phyloP scores from a whole-genome alignment of 1,140 invertebrate genomes.

The Lepidurus packardi region DNA sequence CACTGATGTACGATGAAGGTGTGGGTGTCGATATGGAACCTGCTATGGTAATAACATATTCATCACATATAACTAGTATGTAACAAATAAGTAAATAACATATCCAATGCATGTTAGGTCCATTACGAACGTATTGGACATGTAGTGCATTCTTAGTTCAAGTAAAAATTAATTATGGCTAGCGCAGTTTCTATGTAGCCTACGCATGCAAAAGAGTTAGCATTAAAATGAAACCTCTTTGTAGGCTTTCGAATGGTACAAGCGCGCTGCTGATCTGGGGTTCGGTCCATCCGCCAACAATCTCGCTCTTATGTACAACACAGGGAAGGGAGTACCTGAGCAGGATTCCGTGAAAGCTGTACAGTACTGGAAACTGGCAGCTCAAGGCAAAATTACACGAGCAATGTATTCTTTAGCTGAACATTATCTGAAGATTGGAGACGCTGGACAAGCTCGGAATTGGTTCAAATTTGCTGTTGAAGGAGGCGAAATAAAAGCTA shows the following conservation, averaged over 20 bases:
- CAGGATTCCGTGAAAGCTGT: slow-evolving; percentile 30
- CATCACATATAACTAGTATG: neutral
- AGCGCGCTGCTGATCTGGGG: slow-evolving; percentile 28
- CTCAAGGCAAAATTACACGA: neutral
- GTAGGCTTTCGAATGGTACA: slow-evolving; percentile 30
- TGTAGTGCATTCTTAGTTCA: neutral
- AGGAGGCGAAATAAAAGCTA: neutral
- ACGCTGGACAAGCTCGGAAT: neutral
- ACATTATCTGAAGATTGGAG: neutral
- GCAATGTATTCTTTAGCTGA: slow-evolving; percentile 33
- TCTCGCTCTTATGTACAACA: slow-evolving; percentile 23
- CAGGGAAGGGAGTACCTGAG: neutral
- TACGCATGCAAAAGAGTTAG: too few species aligned
- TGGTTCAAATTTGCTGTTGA: neutral
- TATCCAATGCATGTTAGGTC: too few species aligned
- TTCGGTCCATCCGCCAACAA: slow-evolving; percentile 28
- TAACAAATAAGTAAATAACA: neutral
- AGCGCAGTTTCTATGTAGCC: too few species aligned
- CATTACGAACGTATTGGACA: neutral
- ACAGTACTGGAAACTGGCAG: slow-evolving; percentile 32
- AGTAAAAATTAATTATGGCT: neutral
- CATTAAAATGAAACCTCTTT: neutral
- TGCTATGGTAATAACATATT: neutral
- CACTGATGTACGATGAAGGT: neutral
- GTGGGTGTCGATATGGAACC: neutral